These are phyloP conservation scores for Neoitamus cyanurus DNA, from an alignment of 2,888 invertebrate species.

Conservation along the genomic window DNA sequence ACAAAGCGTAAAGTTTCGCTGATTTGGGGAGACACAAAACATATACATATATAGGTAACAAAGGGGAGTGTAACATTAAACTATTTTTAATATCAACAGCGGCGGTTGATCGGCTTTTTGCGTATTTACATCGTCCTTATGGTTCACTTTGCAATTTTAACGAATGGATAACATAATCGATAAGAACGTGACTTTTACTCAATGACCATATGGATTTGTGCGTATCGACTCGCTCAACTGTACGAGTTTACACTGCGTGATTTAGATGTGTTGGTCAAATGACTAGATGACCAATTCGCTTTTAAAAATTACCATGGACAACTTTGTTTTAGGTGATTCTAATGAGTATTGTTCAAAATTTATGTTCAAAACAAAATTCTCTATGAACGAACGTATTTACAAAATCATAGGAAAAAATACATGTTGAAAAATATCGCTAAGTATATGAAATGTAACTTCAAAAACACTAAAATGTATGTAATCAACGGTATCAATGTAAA, in stretches of 20 bases:
- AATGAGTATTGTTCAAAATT: not conserved
- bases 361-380: constrained; percentile 1
- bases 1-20: not conserved
- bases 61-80: constrained; percentile 25
- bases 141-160: not conserved
- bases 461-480: constrained; percentile 39
- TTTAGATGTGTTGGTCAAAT: not conserved
- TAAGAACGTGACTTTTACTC: not conserved
- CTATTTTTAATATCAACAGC: not conserved
- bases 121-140: constrained; percentile 34
- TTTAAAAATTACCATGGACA: not conserved
- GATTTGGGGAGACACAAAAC: constrained; percentile 19
- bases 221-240: not conserved
- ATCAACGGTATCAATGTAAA: constrained; percentile 21
- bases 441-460: constrained; percentile 22
- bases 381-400: constrained; percentile 38
- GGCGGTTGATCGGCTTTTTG: not conserved
- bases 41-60: constrained; percentile 14
- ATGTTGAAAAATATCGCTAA: constrained; percentile 9
- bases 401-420: constrained; percentile 25
- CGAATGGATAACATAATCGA: not conserved
- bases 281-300: not conserved
- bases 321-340: not conserved
- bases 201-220: constrained; percentile 13
- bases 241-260: not conserved